These are phyloP conservation scores for Drosophila robusta DNA, from an alignment of 2,888 invertebrate genomes.

Conservation along the genomic window DNA sequence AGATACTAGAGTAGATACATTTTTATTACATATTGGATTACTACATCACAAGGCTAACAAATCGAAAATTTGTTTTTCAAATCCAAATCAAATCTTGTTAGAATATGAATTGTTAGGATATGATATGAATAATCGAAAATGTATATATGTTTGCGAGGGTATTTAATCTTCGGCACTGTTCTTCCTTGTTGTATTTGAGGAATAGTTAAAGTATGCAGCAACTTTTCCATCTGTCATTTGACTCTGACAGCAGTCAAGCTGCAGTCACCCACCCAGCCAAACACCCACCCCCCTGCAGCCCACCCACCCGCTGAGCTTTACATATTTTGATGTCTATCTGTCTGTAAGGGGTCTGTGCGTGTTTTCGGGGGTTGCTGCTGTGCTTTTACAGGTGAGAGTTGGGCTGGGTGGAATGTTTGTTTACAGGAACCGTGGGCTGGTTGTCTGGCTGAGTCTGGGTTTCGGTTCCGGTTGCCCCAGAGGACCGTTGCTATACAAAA, in stretches of 20 bases:
- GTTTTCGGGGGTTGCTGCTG: slow-evolving; percentile 61
- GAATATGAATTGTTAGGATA: too few relatives aligned
- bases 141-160: neutral
- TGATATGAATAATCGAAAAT: too few relatives aligned
- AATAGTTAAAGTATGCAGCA: slow-evolving; percentile 18
- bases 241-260: slow-evolving; percentile 58
- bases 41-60: too few relatives aligned
- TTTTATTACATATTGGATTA: too few relatives aligned
- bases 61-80: too few relatives aligned
- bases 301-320: slow-evolving; percentile 9
- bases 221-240: slow-evolving; percentile 56
- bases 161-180: neutral
- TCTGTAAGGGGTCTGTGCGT: slow-evolving; percentile 7
- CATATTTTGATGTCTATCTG: slow-evolving; percentile 51
- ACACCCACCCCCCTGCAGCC: neutral
- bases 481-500: slow-evolving; percentile 66
- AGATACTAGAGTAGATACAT: too few relatives aligned
- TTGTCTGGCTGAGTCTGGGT: slow-evolving; percentile 44
- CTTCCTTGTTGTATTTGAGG: neutral
- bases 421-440: slow-evolving; percentile 40
- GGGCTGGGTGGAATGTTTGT: slow-evolving; percentile 45
- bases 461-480: slow-evolving; percentile 51
- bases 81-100: neutral
- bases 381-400: slow-evolving; percentile 65
- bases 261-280: slow-evolving; percentile 14